Evolutionary conservation across 2,113 vertebrate genomes (phyloP), one percentile per base, ranked within the genome.

Genomic region (Prunella himalayana): DNA sequence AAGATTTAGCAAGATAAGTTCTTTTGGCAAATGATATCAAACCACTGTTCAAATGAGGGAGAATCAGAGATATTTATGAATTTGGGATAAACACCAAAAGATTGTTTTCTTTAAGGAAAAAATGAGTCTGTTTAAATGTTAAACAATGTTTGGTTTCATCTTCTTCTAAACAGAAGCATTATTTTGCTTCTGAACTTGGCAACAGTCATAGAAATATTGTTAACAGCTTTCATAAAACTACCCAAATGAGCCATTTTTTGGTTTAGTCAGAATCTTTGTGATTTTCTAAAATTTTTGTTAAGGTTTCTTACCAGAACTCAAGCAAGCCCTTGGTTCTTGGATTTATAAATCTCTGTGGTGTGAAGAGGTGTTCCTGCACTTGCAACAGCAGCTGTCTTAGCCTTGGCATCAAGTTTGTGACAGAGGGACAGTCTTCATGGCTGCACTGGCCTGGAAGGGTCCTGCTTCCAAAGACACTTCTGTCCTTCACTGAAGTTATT

Each of bases 161-260:
- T 85, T 69, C 81, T 81, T 88, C 64, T 90, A 90, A 96, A 83
- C 39, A 90, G 54, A 88, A 95, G 10, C 45, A 69, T 90, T 88
- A 21, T 81, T 93, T 86, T 83, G 30, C 51, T 83, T 92, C 92
- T 86, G 82, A 90, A 59, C 17, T 75, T 39, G 9, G 31, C 37
- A 23, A n/a, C 30, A 54, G 12, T 75, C 44, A 39, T 24, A 65
- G 27, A 77, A 77, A 49, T 39, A 69, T 33, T 72, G 70, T 57
- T 39, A 92, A 73, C 39, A 82, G 23, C 30, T 73, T 80, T 21
- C 42, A 54, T 37, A 69, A 53, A 87, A 45, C 56, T 51, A 27
- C 39, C 9, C 7, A 24, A 82, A 75, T 18, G 13, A 60, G 3
- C 17, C 27, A 27, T 53, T 71, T 71, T 54, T 84, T 59, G 0